Base-by-base conservation (phyloP, 2,888 invertebrate genomes). In the Apoderus coryli region DNA sequence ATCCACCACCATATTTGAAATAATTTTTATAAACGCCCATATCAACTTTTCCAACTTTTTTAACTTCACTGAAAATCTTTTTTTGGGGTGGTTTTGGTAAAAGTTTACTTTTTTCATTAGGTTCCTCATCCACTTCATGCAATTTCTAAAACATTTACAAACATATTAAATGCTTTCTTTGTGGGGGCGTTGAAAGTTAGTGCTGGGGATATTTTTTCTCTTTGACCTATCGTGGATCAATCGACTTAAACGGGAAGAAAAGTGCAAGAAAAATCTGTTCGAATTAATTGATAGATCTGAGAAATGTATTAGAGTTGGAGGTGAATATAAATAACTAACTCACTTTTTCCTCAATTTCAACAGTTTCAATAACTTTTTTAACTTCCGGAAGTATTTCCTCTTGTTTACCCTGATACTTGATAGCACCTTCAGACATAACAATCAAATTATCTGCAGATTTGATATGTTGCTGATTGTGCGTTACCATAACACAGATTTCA, bases 401-500 rank as follows among this genome's bases (percentile, higher is more conserved):
- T 2, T 39, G 30, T 30, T 42, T 39, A 10, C 42, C 43, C 10
- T 40, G 30, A 14, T 36, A 44, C 22, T 39, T 39, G 7, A 46
- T 34, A 1, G 9, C 14, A 3, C 48, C 46, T 6, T 46, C 31
- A 31, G 61, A 56, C 10, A 69, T 42, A 22, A 65, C 43, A 10
- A 67, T 47, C 4, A 68, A 56, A 9, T 54, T 48, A 43, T 67
- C 62, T 4, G 60, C 45, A 3, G 24, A 23, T 7, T 38, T 33
- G 5, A 46, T 43, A 19, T 47, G 45, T 19, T 42, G 43, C 3
- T 36, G 12, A 32, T 46, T 47, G 19, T 48, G 48, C 1, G 45
- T 47, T 3, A 48, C 69, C 5, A 76, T 56, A 27, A 76, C 60
- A 25, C 66, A 52, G 3, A 19, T 27, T 27, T 33, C 45, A 22